Evolutionary conservation across 2,113 vertebrate genomes (phyloP), one percentile per base, ranked within the genome.

Genomic region (Colaptes auratus): DNA sequence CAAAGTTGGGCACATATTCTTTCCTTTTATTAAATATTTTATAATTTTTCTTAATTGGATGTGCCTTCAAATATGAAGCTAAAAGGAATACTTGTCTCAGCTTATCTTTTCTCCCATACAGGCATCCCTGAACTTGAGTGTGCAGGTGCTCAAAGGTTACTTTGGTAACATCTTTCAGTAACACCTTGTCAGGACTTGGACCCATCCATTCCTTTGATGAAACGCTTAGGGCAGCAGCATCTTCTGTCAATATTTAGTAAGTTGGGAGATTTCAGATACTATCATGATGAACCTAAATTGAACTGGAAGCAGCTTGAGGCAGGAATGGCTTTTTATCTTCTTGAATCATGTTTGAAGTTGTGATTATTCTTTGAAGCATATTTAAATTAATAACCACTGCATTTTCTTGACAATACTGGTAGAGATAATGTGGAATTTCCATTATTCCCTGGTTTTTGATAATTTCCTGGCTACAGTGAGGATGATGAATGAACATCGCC

Each of bases 301-400:
- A 98, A 83, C 75, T 88, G 92, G 90, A 92, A 53, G 82, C 84
- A 94, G 74, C 82, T 94, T 82, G 70, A 94, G 88, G 92, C 82
- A 93, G 67, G 28, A 89, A 33, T 66, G 52, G 76, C 94, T 95
- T 97, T 96, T 96, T 93, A 92, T 95, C 86, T 92, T 93, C 80
- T 79, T 31, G 71, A 95, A 94, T 91, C 18, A 1, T 89, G 82
- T 86, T 95, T 92, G 94, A 92, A 95, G 70, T 90, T 88, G 72
- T 82, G 92, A 65, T 80, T 44, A 48, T 93, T 95, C 74, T 88
- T 94, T 85, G 89, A 96, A 96, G 75, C 36, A 44, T 75, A 90
- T 81, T 91, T 86, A 95, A 95, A 93, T 96, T 93, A 97, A 93
- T 89, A 97, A 94, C 82, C 77, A 61, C 59, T 93, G 79, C 48